Evolutionary conservation across 2,888 invertebrate species (phyloP).

Genomic region (Azorinus chamasolen): DNA sequence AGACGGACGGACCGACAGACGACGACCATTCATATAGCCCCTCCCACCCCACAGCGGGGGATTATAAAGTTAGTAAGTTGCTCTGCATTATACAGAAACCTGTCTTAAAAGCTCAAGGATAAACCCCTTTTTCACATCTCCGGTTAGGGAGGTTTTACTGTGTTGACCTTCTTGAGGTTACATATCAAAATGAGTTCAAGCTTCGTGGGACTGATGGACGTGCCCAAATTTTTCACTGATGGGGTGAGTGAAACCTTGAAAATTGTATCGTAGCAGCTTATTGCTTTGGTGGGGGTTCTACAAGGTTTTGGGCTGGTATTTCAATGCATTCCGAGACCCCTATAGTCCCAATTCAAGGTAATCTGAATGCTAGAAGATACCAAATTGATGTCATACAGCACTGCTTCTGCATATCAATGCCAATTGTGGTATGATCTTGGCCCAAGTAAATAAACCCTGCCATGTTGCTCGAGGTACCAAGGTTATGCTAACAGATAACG

Average conservation of each 20-base stretch:
- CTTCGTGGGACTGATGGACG: conserved; percentile 1
- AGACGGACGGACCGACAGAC: no score
- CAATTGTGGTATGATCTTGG: conserved; percentile 10
- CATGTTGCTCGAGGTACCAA: conserved; percentile 27
- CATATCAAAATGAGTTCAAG: background rate
- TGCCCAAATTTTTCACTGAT: no score
- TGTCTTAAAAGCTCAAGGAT: no score
- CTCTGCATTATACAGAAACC: no score
- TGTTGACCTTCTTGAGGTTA: no score
- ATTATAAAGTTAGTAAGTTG: no score
- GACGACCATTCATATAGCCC: no score
- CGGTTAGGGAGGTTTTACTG: no score
- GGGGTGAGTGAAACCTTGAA: no score
- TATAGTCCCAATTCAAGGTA: conserved; percentile 6
- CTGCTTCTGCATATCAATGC: conserved; percentile 3
- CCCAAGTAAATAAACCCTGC: conserved; percentile 35
- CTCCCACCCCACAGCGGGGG: no score
- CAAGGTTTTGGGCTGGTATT: conserved; percentile 7
- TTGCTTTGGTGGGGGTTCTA: conserved; percentile 16
- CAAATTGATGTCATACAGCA: conserved; percentile 10
- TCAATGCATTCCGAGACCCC: conserved; percentile 19
- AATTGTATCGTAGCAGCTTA: conserved; percentile 15
- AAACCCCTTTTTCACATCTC: no score
- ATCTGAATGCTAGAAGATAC: conserved; percentile 15
- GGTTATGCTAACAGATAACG: conserved; percentile 15